Evolutionary conservation across 2,797 vertebrate genomes (phyloP), one percentile per base, ranked within the genome.

Genomic region (Characodon lateralis): DNA sequence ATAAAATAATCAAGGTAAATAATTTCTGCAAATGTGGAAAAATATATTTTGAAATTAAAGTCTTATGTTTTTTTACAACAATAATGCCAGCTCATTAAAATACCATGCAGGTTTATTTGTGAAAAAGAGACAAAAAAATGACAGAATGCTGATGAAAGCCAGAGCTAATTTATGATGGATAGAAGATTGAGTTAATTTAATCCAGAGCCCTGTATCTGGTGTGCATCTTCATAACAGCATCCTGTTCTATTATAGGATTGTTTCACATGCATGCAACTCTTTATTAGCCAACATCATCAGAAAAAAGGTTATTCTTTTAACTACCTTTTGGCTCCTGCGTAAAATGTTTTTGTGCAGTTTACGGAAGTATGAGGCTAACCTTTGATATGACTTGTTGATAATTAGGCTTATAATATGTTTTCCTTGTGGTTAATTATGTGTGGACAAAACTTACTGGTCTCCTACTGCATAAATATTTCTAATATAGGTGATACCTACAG

Each of bases 181-280:
- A 39, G 80, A 59, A 56, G 13, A 28, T 74, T 73, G 58, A 65
- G 35, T 88, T 74, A 91, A 92, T 92, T 93, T 59, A 92, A 92
- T 93, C 75, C 65, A 26, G 70, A 84, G 72, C 74, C 48, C 73
- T 87, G 89, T 77, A 87, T 89, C 85, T 92, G 91, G 77, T 80
- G 84, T 84, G 76, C 78, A 78, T 84, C 87, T 83, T 77, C 80
- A 86, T 89, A 89, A 90, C 87, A 84, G 89, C 73, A 89, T 89
- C 81, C 61, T 70, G 59, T 83, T 83, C 78, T 89, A 72, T 90
- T 87, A 85, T 72, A 74, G 74, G 41, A 53, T 31, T 85, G 86
- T 61, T 28, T 90, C 72, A 83, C 84, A 89, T 88, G 53, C 85
- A 76, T 74, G 78, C 74, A 77, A 87, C 86, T 83, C 79, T 87